Evolutionary conservation across 37 sponge, comb jelly and placozoan genomes (phyloP).

Genomic region (Haliclona indistincta): DNA sequence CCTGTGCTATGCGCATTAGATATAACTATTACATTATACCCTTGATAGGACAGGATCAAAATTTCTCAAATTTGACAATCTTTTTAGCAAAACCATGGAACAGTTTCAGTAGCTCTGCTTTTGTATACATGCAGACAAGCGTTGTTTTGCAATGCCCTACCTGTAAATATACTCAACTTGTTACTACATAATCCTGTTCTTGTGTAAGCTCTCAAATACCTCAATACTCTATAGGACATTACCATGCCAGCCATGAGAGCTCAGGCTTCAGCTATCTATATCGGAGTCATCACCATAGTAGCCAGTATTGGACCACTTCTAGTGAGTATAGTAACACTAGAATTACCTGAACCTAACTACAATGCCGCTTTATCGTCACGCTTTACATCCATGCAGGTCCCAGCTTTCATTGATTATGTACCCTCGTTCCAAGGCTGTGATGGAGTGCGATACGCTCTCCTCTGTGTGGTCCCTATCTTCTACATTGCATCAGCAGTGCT

Average conservation of each 20-base stretch:
- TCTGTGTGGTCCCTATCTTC: conserved; percentile 40
- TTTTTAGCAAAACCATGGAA: too few species aligned
- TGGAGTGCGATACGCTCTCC: conserved; percentile 57
- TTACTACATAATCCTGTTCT: background rate
- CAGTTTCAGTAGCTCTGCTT: too few species aligned
- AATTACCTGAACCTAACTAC: background rate
- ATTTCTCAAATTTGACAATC: too few species aligned
- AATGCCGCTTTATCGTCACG: background rate
- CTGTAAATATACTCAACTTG: too few species aligned
- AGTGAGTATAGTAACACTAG: conserved; percentile 37
- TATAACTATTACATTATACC: too few species aligned
- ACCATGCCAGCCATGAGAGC: conserved; percentile 79
- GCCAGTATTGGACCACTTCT: conserved; percentile 84
- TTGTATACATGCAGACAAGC: background rate
- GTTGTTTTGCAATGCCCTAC: background rate
- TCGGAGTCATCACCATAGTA: conserved; percentile 80
- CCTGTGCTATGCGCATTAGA: too few species aligned
- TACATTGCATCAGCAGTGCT: conserved; percentile 55
- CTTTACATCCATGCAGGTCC: conserved; percentile 17
- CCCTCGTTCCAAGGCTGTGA: conserved; percentile 27
- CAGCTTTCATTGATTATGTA: conserved; percentile 20
- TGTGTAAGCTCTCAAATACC: background rate
- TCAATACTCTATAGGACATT: conserved; percentile 47
- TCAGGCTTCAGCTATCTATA: conserved; percentile 83
- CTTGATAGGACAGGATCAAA: too few species aligned